These are phyloP conservation scores for Murina feae DNA, from an alignment of 2,113 vertebrate species.

Conservation along the genomic window DNA sequence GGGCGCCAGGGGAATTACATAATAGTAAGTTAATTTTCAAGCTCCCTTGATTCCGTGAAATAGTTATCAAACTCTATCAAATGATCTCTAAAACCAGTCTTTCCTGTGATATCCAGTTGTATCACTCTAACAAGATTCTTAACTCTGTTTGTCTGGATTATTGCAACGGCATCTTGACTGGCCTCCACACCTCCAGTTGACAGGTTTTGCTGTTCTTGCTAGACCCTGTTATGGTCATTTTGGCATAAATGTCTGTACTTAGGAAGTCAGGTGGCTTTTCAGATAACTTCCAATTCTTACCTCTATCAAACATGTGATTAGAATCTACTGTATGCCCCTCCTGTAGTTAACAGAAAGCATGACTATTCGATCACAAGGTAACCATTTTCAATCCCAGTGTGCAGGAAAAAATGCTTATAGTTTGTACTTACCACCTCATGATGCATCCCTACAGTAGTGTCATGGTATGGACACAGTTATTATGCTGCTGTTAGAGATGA, in stretches of 20 bases:
- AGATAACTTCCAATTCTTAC: background rate
- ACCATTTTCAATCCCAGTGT: background rate
- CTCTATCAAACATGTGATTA: background rate
- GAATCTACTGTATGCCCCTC: background rate
- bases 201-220: background rate
- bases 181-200: background rate
- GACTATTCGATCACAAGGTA: background rate
- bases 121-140: background rate
- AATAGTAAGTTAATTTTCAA: background rate
- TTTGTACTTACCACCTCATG: background rate
- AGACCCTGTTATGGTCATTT: background rate
- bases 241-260: background rate
- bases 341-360: background rate
- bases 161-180: background rate
- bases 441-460: background rate
- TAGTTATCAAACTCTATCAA: background rate
- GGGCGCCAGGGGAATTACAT: background rate
- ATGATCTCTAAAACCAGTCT: background rate
- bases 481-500: background rate
- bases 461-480: background rate
- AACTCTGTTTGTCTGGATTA: background rate
- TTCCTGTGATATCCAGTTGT: background rate
- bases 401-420: background rate
- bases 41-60: background rate
- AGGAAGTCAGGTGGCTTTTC: background rate